phyloP scores from a whole-genome alignment of 1,140 invertebrate species.

The Oedothorax gibbosus region DNA sequence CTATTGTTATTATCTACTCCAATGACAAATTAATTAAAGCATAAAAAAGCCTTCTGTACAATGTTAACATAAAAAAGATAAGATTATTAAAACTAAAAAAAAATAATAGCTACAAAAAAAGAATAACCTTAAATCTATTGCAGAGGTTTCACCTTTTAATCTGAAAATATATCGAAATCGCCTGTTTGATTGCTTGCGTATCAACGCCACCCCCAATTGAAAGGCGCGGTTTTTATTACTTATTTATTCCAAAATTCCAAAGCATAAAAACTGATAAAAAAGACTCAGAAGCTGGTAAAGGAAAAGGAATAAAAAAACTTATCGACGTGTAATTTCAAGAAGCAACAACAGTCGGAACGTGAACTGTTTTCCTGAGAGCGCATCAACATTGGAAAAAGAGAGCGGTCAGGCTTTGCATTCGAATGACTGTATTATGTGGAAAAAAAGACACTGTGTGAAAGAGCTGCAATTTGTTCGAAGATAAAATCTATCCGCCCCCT shows the following conservation, averaged over 20 bases:
- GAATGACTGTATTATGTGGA: neutral
- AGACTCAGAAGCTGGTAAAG: neutral
- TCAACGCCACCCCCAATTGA: neutral
- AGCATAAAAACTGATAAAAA: neutral
- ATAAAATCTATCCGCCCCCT: too few species aligned
- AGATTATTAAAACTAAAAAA: too few species aligned
- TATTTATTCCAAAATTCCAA: neutral
- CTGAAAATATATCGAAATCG: neutral
- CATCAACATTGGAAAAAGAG: neutral
- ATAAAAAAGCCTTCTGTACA: too few species aligned
- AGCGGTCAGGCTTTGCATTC: neutral
- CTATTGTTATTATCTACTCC: too few species aligned
- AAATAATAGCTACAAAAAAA: too few species aligned
- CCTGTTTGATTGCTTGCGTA: neutral
- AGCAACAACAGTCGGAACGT: slow-evolving; percentile 5
- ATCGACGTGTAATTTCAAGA: neutral
- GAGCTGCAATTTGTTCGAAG: too few species aligned
- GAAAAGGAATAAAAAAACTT: neutral
- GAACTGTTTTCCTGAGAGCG: neutral
- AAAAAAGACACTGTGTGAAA: neutral
- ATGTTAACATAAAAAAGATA: too few species aligned
- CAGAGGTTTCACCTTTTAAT: neutral
- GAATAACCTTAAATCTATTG: too few species aligned
- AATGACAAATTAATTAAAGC: too few species aligned
- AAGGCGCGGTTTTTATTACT: neutral